Evolutionary conservation across 2,797 vertebrate species (phyloP), one percentile per base, ranked within the genome.

Genomic region (Botia almorhae): DNA sequence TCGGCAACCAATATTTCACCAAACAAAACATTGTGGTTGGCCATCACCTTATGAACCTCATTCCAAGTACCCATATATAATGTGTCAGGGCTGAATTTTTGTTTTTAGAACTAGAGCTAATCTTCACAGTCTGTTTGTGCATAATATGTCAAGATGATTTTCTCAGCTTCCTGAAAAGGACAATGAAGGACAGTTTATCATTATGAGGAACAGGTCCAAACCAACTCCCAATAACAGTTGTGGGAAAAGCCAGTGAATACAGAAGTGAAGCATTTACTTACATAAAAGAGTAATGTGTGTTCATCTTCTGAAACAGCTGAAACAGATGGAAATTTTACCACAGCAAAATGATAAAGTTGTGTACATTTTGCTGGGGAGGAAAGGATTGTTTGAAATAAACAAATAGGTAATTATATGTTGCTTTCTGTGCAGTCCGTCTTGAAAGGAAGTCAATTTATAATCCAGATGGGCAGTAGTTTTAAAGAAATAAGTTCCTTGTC

Each of bases 241-340:
- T 56, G 69, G 50, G 69, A 72, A 72, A 33, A 53, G 53, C 16
- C 69, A 13, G 50, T 36, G 48, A 72, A 65, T 64, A 29, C 43
- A 21, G 51, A 80, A 72, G 69, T 73, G 29, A 2, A 56, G 48
- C 48, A 53, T 73, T 46, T 80, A 55, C 58, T 56, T 53, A 55
- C 10, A 64, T 56, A 68, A 76, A 76, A 58, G 75, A 58, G 16
- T 60, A 69, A 77, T 60, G 51, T 69, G 75, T 58, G 75, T 77
- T 77, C 11, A 69, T 58, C 23, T 46, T 36, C 63, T 48, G 17
- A 58, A 58, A 65, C 23, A 26, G 23, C 51, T 69, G 58, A 69
- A 69, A 33, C 75, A 69, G 75, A 69, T 69, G 65, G 75, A 77
- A 76, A 76, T 56, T 26, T 69, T 58, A 29, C 51, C 11, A 48